Base-by-base conservation (phyloP, 2,888 invertebrate species). In the Oxystoma pomonae region DNA sequence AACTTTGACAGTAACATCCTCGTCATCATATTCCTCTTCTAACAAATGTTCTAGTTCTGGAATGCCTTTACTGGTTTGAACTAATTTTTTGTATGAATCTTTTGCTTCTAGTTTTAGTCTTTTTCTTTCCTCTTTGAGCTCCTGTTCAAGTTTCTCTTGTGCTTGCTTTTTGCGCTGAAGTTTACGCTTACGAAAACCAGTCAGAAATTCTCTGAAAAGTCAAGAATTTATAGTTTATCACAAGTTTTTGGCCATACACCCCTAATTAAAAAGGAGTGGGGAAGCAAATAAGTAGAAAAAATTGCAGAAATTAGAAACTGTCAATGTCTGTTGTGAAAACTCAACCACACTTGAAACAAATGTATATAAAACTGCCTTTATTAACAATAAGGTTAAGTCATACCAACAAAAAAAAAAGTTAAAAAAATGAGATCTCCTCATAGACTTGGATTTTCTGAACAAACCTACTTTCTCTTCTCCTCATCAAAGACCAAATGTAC, bases 121-220 rank as follows among this genome's bases (percentile, higher is more conserved):
- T 75, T 87, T 90, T 66, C 84, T 86, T 75, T 92, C 92, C 72
- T 89, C 90, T 76, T 91, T 92, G 1, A 92, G 77, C 70, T 88
- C 84, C 50, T 83, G 81, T 69, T 90, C 85, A 49, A 93, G 77
- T 69, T 91, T 86, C 68, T 90, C 89, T 74, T 90, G 86, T 0
- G 91, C 91, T 71, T 88, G 87, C 71, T 89, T 87, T 74, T 88
- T 87, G 56, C 92, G 83, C 76, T 91, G 88, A 55, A 90, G 78
- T 76, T 93, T 93, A 67, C 93, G 83, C 80, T 92, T 92, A 56
- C 86, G 90, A 76, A 93, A 93, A 1, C 93, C 92, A 68, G 89
- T 88, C 21, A 93, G 79, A 76, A 90, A 93, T 56, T 92, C 91
- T 74, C 92, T 92, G 75, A 66, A 66, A 64, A 59, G 62, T 60